Conservation (phyloP, 2,113 vertebrate species). For the Alaudala cheleensis region DNA sequence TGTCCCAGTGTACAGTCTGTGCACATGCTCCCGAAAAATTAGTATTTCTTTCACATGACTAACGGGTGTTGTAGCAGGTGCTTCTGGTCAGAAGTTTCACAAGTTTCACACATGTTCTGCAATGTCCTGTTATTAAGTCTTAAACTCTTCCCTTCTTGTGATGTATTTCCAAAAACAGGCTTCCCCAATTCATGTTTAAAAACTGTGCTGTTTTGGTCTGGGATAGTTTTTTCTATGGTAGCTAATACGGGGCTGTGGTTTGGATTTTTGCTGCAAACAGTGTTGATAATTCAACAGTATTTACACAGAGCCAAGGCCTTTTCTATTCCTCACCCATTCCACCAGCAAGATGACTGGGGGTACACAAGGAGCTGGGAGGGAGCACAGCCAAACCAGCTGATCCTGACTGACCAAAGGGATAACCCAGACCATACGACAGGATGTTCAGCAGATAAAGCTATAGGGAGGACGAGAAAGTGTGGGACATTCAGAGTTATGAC, state of each 20-base stretch:
- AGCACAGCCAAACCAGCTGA: neutral
- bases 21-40: rapidly evolving
- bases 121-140: rapidly evolving
- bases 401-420: neutral
- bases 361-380: neutral
- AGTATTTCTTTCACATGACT: neutral
- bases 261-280: neutral
- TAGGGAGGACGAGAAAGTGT: neutral
- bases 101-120: neutral
- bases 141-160: neutral
- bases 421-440: rapidly evolving
- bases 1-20: no score
- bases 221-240: neutral
- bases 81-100: neutral
- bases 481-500: neutral
- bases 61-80: neutral
- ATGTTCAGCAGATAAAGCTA: neutral
- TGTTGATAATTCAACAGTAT: neutral
- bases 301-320: neutral
- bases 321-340: neutral
- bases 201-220: neutral
- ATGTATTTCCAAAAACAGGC: neutral
- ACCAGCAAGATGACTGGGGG: neutral
- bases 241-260: neutral
- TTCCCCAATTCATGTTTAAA: neutral